These are phyloP conservation scores for Pristionchus maxplancki DNA, from an alignment of 2,888 invertebrate genomes.

Conservation along the genomic window DNA sequence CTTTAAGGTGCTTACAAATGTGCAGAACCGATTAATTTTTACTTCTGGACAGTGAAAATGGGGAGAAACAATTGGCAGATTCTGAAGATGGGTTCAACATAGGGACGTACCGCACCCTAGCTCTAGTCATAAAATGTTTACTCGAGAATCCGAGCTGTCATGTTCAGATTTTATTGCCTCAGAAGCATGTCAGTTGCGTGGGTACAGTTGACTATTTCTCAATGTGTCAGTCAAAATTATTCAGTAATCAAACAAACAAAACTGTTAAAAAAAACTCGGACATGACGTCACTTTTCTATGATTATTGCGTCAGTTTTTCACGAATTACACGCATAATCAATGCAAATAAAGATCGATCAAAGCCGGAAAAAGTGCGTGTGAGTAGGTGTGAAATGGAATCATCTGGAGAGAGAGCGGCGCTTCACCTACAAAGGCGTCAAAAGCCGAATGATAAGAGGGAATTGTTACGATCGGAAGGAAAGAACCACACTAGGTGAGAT, in stretches of 20 bases:
- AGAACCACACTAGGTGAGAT: neutral
- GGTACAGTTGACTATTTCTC: neutral
- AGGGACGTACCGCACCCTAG: no score
- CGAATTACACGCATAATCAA: no score
- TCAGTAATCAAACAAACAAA: no score
- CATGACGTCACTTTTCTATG: neutral
- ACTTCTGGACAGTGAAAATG: no score
- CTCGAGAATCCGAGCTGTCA: neutral
- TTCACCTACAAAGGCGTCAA: constrained; percentile 16
- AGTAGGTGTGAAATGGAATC: neutral
- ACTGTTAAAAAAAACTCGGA: no score
- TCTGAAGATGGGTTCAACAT: no score
- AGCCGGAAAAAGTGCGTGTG: constrained; percentile 26
- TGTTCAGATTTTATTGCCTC: neutral
- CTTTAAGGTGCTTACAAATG: neutral
- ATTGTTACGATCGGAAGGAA: neutral
- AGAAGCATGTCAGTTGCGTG: neutral
- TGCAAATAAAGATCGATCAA: no score
- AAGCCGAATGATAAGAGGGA: neutral
- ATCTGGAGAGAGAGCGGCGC: neutral
- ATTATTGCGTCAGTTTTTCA: no score
- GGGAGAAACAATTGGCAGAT: no score
- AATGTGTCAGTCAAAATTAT: neutral
- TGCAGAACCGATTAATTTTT: neutral
- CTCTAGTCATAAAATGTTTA: no score